Percentiles rank a stretch among this genome's conserved stretches.
Conservation (phyloP, 2,113 vertebrate genomes). For the Aplodontia rufa region DNA sequence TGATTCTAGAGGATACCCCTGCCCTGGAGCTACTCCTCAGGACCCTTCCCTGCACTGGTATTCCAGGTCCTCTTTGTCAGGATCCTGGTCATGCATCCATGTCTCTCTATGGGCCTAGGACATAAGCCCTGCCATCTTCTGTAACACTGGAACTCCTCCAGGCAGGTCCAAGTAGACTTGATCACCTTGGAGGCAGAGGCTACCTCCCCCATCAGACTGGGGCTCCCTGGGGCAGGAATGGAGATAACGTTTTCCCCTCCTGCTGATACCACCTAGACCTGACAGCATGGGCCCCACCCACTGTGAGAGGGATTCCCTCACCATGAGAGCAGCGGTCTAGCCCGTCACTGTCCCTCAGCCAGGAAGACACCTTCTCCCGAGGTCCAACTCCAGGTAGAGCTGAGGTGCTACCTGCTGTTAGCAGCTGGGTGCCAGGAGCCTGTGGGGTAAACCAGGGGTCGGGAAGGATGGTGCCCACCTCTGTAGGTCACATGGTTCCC, state of each 20-base stretch:
- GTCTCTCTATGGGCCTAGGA: background rate
- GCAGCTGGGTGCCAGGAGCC: slow-evolving; percentile 62
- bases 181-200: background rate
- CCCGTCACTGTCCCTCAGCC: slow-evolving; percentile 92
- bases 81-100: background rate
- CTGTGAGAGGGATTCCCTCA: slow-evolving; percentile 76
- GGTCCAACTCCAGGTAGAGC: slow-evolving; percentile 78
- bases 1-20: background rate
- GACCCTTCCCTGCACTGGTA: accelerated
- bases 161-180: background rate
- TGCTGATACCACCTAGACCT: background rate
- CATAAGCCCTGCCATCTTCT: background rate
- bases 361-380: slow-evolving; percentile 87
- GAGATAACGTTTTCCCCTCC: background rate
- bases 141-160: background rate
- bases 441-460: background rate
- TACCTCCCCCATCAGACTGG: background rate
- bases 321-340: slow-evolving; percentile 90
- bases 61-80: background rate
- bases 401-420: slow-evolving; percentile 62
- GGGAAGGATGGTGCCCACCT: background rate
- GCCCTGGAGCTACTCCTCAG: background rate
- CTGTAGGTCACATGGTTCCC: background rate
- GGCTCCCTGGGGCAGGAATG: background rate
- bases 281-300: accelerated